These are phyloP conservation scores for Ammodramus savannarum DNA, from an alignment of 2,113 vertebrate species.

Conservation along the genomic window DNA sequence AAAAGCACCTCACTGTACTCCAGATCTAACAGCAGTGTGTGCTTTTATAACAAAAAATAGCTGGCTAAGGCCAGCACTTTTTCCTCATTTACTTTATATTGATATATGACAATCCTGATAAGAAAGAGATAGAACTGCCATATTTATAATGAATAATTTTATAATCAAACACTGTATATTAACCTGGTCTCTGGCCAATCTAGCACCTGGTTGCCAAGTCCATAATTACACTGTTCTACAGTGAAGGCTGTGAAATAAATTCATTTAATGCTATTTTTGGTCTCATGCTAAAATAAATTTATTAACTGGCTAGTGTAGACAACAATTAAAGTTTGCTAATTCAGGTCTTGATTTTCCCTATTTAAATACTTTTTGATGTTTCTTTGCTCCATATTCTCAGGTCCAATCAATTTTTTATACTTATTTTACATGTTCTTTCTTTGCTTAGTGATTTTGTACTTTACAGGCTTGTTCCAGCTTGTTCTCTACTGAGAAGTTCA, in stretches of 20 bases:
- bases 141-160: constrained; percentile 54
- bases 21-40: not conserved
- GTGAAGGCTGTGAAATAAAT: constrained; percentile 38
- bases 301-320: not conserved
- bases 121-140: constrained; percentile 36
- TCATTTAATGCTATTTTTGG: constrained; percentile 3
- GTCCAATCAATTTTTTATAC: not conserved
- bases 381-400: not conserved
- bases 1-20: not conserved
- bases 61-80: constrained; percentile 39
- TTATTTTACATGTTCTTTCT: not conserved
- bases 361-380: not conserved
- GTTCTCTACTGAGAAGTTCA: constrained; percentile 31
- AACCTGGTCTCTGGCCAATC: constrained; percentile 34
- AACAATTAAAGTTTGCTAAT: constrained; percentile 27
- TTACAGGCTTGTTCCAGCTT: not conserved
- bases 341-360: not conserved
- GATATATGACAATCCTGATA: constrained; percentile 42
- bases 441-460: not conserved
- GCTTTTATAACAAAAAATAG: constrained; percentile 25
- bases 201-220: constrained; percentile 24
- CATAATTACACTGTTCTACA: constrained; percentile 27
- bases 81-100: constrained; percentile 47
- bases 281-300: not conserved
- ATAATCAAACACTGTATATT: constrained; percentile 49